Evolutionary conservation across 2,888 invertebrate genomes (phyloP).

Genomic region (Heteromurus nitidus): DNA sequence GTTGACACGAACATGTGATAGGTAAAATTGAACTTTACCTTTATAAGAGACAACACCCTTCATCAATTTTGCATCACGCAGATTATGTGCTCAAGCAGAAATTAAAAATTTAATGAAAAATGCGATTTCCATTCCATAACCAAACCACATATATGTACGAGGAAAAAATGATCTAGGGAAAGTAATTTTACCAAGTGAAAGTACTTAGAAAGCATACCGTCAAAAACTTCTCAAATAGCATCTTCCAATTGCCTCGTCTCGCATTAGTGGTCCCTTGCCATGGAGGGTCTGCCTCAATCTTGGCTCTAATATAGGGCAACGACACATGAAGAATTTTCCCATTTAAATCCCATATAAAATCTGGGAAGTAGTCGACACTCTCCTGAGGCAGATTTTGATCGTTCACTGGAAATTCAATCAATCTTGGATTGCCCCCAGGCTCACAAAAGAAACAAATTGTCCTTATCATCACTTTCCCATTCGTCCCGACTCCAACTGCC

Average conservation of each 20-base stretch:
- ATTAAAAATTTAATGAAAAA: no score
- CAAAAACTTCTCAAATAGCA: conserved; percentile 62
- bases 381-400: conserved; percentile 2
- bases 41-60: neutral
- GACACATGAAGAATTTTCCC: conserved; percentile 56
- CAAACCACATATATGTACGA: neutral
- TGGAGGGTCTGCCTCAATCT: conserved; percentile 63
- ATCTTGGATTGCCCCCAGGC: conserved; percentile 47
- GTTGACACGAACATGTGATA: conserved; percentile 63
- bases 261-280: conserved; percentile 53
- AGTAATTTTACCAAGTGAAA: neutral
- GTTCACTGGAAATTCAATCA: conserved; percentile 19
- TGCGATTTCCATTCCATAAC: no score
- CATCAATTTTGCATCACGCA: neutral
- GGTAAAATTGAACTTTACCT: conserved; percentile 68
- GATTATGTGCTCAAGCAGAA: no score
- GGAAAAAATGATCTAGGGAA: neutral
- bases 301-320: conserved; percentile 57
- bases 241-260: conserved; percentile 67
- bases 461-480: neutral
- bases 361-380: conserved; percentile 61
- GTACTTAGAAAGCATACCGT: conserved; percentile 37
- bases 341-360: conserved; percentile 63
- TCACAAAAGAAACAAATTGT: conserved; percentile 54
- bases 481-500: conserved; percentile 25